These are phyloP conservation scores for Acleris literana DNA, from an alignment of 2,888 invertebrate species.

Conservation along the genomic window DNA sequence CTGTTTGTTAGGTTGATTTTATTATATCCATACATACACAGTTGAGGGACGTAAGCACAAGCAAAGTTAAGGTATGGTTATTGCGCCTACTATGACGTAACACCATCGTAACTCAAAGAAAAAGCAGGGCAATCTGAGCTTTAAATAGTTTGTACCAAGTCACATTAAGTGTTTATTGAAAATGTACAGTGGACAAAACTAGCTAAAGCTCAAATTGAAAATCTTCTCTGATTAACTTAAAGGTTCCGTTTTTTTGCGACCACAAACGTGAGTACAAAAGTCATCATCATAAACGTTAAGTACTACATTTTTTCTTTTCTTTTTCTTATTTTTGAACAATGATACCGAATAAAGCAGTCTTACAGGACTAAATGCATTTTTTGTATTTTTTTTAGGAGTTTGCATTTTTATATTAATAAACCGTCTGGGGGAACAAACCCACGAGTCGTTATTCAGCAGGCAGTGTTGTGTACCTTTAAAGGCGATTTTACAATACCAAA, in stretches of 20 bases:
- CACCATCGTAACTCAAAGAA: too few species aligned
- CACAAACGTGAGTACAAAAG: not conserved
- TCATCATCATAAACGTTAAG: conserved; percentile 6
- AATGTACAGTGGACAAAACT: too few species aligned
- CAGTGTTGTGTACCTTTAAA: conserved; percentile 20
- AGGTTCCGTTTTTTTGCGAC: not conserved
- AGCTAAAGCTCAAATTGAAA: too few species aligned
- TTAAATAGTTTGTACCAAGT: too few species aligned
- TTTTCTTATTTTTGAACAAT: conserved; percentile 19
- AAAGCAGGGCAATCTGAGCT: too few species aligned
- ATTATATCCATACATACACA: too few species aligned
- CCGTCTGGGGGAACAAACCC: conserved; percentile 18
- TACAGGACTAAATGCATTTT: conserved; percentile 44
- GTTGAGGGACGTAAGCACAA: too few species aligned
- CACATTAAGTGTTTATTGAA: too few species aligned
- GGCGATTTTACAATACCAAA: not conserved
- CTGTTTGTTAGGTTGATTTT: too few species aligned
- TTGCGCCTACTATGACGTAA: too few species aligned
- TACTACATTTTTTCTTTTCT: not conserved
- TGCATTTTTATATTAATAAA: conserved; percentile 18
- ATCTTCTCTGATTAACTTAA: too few species aligned
- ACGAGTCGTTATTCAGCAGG: conserved; percentile 14
- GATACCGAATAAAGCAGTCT: conserved; percentile 41
- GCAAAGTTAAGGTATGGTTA: too few species aligned
- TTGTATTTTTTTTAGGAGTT: conserved; percentile 25